A percentile compares a stretch with the other conserved stretches of the same genome.
Conservation (phyloP, 2,797 vertebrate species). For the Botia almorhae region DNA sequence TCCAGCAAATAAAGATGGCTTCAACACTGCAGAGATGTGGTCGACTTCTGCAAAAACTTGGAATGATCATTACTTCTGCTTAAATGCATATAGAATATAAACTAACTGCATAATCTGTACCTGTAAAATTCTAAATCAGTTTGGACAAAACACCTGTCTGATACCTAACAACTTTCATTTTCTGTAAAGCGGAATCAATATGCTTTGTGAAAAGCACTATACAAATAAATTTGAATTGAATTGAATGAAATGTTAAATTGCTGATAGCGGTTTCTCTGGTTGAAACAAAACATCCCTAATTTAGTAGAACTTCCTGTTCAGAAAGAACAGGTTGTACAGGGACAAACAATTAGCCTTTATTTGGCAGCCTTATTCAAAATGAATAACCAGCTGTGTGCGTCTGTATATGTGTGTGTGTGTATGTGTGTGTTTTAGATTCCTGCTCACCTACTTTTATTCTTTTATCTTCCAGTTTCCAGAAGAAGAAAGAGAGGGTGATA, state of each 20-base stretch:
- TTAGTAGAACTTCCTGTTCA: neutral
- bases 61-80: too few species aligned
- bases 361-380: neutral
- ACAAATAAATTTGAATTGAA: too few species aligned
- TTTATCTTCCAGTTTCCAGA: constrained; percentile 17
- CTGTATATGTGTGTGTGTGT: constrained; percentile 33
- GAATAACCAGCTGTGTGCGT: constrained; percentile 32
- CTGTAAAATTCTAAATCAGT: too few species aligned
- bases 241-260: neutral
- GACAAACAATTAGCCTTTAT: constrained; percentile 1
- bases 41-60: too few species aligned
- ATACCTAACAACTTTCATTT: too few species aligned
- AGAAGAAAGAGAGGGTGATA: neutral
- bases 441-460: constrained; percentile 13
- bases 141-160: too few species aligned
- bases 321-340: neutral
- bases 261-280: neutral
- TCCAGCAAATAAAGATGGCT: too few species aligned
- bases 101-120: too few species aligned
- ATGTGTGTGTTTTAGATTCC: constrained; percentile 52
- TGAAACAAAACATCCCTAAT: neutral
- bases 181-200: too few species aligned
- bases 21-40: too few species aligned
- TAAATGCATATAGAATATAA: too few species aligned
- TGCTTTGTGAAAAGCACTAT: too few species aligned